Base-by-base conservation (phyloP, 2,888 invertebrate species). In the Limnephilus auricula region DNA sequence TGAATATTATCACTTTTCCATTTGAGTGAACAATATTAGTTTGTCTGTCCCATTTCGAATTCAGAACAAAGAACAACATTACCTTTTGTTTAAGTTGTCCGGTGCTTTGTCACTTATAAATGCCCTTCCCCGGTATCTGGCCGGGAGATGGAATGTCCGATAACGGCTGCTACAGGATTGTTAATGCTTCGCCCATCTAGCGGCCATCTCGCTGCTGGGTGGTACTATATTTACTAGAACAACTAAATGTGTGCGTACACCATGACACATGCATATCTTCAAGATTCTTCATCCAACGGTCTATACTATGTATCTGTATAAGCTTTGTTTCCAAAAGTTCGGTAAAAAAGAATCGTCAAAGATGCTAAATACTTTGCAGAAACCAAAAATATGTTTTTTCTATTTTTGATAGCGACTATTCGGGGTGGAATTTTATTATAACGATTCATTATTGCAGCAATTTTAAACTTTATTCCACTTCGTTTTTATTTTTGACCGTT, bases 61-160 rank as follows among this genome's bases (percentile, higher is more conserved):
- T 40, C 15, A 85, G 85, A 85, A 85, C 85, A 85, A 85, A 85
- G 85, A 40, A 18, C 50, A 65, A 65, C 50, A 85, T 85, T 50
- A 45, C 85, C 45, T 85, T 45, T 45, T 30, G 85, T 82, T 82
- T 32, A 82, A 32, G 32, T 31, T 32, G 34, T 18, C 45, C 45
- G 85, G 45, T 40, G 85, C 85, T 45, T 82, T 34, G 80, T 82
- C 80, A 82, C 80, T 31, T n/a, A 45, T 18, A n/a, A 10, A n/a
- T 25, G 45, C 85, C 85, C 30, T 85, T 37, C 87, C 31, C 65
- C 5, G 86, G n/a, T n/a, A n/a, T n/a, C n/a, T n/a, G n/a, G 32
- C 78, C 37, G 34, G 78, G 32, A 88, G 88, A 88, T 88, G 88
- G 88, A 88, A 88, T 88, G 88, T n/a, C 34, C 79, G 88, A 88